phyloP scores from a whole-genome alignment of 1,140 invertebrate species.

The Drosophila neocordata region DNA sequence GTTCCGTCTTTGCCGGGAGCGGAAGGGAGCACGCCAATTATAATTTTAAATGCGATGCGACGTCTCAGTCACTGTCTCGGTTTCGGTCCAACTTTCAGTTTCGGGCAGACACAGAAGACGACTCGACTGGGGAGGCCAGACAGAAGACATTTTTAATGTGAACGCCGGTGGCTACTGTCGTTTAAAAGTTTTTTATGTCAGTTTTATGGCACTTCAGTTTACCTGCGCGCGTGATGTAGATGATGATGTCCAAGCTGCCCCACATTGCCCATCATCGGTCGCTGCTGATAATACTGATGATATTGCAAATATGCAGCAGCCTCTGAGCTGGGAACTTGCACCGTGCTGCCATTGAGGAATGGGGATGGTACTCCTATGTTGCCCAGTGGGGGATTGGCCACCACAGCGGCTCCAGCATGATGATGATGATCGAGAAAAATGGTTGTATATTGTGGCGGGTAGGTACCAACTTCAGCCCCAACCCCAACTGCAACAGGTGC shows the following conservation, averaged over 20 bases:
- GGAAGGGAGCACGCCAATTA: constrained; percentile 65
- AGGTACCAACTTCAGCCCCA: constrained; percentile 19
- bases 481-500: constrained; percentile 41
- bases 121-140: constrained; percentile 10
- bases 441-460: constrained; percentile 70
- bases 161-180: constrained; percentile 25
- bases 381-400: constrained; percentile 50
- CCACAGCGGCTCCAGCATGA: constrained; percentile 19
- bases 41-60: constrained; percentile 63
- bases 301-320: constrained; percentile 58
- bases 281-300: constrained; percentile 69
- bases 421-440: constrained; percentile 63
- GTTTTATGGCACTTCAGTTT: constrained; percentile 27
- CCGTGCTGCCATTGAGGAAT: constrained; percentile 36
- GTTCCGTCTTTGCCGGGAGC: not conserved
- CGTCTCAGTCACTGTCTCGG: not conserved
- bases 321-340: constrained; percentile 32
- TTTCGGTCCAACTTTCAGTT: constrained; percentile 57
- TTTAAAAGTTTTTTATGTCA: constrained; percentile 25
- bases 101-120: not conserved
- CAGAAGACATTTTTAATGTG: constrained; percentile 43
- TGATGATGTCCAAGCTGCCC: constrained; percentile 38
- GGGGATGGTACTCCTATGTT: constrained; percentile 49
- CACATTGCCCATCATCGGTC: constrained; percentile 39
- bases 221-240: constrained; percentile 56